Evolutionary conservation across 2,888 invertebrate species (phyloP), one percentile per base, ranked within the genome.

Genomic region (Slavum lentiscoides): DNA sequence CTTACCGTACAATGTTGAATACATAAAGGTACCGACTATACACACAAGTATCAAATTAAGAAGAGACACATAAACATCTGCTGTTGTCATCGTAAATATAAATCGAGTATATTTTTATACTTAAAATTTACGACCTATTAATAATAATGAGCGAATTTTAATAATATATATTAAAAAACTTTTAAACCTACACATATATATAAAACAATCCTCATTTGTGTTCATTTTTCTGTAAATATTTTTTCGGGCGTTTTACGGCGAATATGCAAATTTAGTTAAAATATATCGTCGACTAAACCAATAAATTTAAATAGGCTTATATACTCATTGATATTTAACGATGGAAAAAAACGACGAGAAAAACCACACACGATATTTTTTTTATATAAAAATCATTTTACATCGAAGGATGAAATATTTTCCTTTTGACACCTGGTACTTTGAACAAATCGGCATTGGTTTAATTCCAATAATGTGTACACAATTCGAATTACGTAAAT

Each of bases 131-230:
- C 58, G 8, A 76, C 58, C 30, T 67, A 30, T 76, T 30, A 49
- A 55, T 64, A 74, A 69, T 23, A 64, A 69, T 23, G 58, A 39
- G 58, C 13, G 39, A 75, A 75, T 72, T 72, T 39, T n/a, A 8
- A 37, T 66, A 59, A 59, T 68, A 68, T 68, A 68, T 68, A 76
- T 76, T 76, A 76, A 68, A 75, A 76, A 76, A 76, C 68, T 76
- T 76, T 66, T 68, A 67, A 23, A 30, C 49, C 30, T 30, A n/a
- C 21, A 17, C 15, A 21, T 39, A 72, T 1, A n/a, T 2, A 61
- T 13, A 7, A 74, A 55, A 53, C 21, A 62, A 64, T 15, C 15
- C 17, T 17, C n/a, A 0, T n/a, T 58, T 13, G n/a, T 5, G 0
- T 1, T 17, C 5, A 58, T 68, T 68, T 74, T 58, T 74, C 9